phyloP scores from a whole-genome alignment of 1,140 invertebrate genomes.

The Proctacanthus coquilletti region DNA sequence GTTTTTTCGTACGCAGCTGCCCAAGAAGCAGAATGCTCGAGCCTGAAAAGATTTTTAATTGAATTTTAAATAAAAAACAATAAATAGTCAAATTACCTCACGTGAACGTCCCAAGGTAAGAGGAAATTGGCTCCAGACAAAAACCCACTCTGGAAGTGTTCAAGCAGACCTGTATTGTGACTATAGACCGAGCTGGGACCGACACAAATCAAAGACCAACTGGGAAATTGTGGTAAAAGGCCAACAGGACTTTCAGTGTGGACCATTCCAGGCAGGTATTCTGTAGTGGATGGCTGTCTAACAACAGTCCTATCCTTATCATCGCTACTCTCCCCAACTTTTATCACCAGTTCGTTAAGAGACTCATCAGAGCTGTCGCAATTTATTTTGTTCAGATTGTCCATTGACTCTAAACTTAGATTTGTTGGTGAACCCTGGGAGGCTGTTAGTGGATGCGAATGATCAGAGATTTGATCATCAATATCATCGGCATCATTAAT shows the following conservation, averaged over 20 bases:
- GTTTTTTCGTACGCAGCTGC: constrained; percentile 11
- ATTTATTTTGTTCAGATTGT: constrained; percentile 8
- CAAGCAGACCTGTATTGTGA: constrained; percentile 66
- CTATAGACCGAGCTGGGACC: constrained; percentile 84
- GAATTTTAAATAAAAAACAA: not conserved
- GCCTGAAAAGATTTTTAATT: not conserved
- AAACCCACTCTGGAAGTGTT: constrained; percentile 71
- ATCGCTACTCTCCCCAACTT: constrained; percentile 3
- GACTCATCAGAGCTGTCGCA: constrained; percentile 9
- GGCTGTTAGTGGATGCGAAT: constrained; percentile 9
- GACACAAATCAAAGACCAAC: constrained; percentile 82
- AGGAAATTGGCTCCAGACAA: constrained; percentile 78
- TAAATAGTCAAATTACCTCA: constrained; percentile 33
- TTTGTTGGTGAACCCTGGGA: constrained; percentile 9
- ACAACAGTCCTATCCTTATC: constrained; percentile 34
- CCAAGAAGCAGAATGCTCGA: constrained; percentile 16
- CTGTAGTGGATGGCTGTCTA: constrained; percentile 67
- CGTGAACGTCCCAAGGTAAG: constrained; percentile 87
- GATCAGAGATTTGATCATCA: constrained; percentile 3
- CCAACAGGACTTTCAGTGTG: constrained; percentile 59
- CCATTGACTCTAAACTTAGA: constrained; percentile 9
- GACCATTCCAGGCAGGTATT: constrained; percentile 82
- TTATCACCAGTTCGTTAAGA: constrained; percentile 10
- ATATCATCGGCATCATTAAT: not conserved
- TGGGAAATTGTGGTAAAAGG: constrained; percentile 76